Percentiles rank a stretch among this genome's conserved stretches.
phyloP scores from a whole-genome alignment of 2,797 vertebrate genomes.

The Macrochelys suwanniensis region DNA sequence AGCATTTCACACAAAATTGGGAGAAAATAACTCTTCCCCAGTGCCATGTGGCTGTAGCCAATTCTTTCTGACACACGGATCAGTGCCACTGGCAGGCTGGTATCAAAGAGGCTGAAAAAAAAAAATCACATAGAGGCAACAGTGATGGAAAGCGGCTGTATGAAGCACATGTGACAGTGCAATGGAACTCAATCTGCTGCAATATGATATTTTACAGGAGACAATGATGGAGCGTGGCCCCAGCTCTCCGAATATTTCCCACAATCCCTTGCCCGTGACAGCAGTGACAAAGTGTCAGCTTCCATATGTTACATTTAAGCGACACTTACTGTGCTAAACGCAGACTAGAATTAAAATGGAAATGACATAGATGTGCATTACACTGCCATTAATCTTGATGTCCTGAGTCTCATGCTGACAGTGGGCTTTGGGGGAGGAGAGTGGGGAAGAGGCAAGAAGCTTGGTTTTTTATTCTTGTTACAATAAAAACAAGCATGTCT shows the following conservation, averaged over 20 bases:
- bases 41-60: background rate
- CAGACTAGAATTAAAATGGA: conserved; percentile 75
- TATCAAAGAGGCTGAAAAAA: background rate
- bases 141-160: background rate
- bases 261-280: conserved; percentile 42
- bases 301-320: conserved; percentile 63
- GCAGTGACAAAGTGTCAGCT: conserved; percentile 67
- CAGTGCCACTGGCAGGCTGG: background rate
- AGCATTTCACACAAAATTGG: conserved; percentile 4
- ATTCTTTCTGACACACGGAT: background rate
- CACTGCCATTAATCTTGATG: conserved; percentile 72
- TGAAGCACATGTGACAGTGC: conserved; percentile 39
- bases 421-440: background rate
- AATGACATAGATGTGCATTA: conserved; percentile 67
- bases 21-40: background rate
- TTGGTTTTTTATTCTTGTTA: background rate
- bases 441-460: background rate
- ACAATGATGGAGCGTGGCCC: conserved; percentile 45
- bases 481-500: conserved; percentile 15
- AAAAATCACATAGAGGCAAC: conserved; percentile 42
- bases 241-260: conserved; percentile 38
- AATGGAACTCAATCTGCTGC: conserved; percentile 67
- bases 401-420: conserved; percentile 51
- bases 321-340: conserved; percentile 63
- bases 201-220: conserved; percentile 59